Conservation (phyloP, 2,797 vertebrate species). For the Bucorvus abyssinicus region DNA sequence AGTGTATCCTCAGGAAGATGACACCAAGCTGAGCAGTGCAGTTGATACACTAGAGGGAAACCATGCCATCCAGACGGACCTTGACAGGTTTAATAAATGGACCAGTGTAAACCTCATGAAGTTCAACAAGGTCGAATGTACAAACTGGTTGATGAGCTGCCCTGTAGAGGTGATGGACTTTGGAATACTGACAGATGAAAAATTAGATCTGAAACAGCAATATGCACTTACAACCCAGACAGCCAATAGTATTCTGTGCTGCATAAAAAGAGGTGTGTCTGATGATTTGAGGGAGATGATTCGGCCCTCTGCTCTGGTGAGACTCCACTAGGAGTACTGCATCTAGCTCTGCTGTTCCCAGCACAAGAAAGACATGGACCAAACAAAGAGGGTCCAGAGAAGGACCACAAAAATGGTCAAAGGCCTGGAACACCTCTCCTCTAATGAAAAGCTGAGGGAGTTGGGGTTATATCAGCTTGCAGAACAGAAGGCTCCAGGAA, state of each 20-base stretch:
- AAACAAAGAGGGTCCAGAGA: neutral
- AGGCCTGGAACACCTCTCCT: neutral
- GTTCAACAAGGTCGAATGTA: neutral
- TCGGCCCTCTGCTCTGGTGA: neutral
- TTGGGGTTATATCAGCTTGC: neutral
- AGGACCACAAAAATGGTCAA: neutral
- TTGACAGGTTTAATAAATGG: neutral
- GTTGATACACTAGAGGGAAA: neutral
- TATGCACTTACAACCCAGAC: neutral
- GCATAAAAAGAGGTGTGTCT: neutral
- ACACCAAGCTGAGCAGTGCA: neutral
- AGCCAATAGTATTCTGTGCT: neutral
- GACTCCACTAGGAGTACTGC: neutral
- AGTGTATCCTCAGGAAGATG: neutral
- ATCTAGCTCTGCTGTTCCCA: neutral
- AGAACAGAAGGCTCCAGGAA: neutral
- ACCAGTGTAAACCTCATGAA: neutral
- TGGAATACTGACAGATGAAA: neutral
- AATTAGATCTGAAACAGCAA: neutral
- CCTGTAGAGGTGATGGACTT: neutral
- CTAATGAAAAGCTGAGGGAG: neutral
- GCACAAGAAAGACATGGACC: neutral
- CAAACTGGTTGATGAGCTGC: neutral
- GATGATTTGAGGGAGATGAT: neutral
- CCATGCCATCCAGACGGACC: neutral